These are phyloP conservation scores for Leptinotarsa rubiginosa DNA, from an alignment of 2,888 invertebrate genomes.

Conservation along the genomic window DNA sequence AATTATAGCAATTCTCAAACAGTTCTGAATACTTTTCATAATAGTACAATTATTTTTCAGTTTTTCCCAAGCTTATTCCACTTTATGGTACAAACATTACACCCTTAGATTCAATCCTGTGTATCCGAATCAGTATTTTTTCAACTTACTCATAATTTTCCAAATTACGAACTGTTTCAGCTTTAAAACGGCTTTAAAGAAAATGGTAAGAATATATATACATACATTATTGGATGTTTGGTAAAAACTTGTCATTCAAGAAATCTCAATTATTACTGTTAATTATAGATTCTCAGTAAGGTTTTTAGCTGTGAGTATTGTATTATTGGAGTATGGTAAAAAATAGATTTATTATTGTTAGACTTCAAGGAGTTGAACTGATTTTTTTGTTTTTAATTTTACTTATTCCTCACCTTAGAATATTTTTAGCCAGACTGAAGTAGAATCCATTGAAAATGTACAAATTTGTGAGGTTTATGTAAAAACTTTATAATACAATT, in stretches of 20 bases:
- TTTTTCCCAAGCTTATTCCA: neutral
- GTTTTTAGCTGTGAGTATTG: conserved; percentile 5
- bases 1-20: neutral
- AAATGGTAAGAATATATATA: neutral
- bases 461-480: too few relatives aligned
- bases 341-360: neutral
- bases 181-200: neutral
- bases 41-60: neutral
- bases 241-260: neutral
- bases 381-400: neutral
- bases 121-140: neutral
- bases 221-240: too few relatives aligned
- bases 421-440: neutral
- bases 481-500: too few relatives aligned
- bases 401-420: neutral
- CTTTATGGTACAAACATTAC: neutral
- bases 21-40: too few relatives aligned
- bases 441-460: neutral
- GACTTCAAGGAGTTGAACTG: neutral
- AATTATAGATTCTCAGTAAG: neutral
- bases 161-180: neutral
- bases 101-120: neutral
- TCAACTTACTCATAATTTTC: too few relatives aligned
- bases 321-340: neutral
- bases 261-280: conserved; percentile 12